phyloP scores from a whole-genome alignment of 2,113 vertebrate genomes.

The Lagopus muta region DNA sequence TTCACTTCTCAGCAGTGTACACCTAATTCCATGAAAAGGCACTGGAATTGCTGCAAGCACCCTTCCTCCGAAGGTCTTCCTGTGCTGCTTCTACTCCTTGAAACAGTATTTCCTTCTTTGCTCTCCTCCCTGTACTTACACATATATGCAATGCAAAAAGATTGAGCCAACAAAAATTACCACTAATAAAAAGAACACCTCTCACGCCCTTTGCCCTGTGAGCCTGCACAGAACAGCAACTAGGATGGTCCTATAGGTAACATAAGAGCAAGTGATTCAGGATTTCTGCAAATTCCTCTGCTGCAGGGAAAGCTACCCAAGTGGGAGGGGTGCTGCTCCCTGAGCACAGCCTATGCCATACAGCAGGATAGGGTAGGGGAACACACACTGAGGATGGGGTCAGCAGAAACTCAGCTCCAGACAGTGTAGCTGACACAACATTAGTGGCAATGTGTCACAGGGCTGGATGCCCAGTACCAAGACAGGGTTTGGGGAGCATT shows the following conservation, averaged over 20 bases:
- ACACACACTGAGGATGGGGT: background rate
- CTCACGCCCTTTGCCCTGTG: fast-evolving
- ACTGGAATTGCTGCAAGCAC: background rate
- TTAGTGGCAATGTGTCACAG: background rate
- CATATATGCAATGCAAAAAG: background rate
- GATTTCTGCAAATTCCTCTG: background rate
- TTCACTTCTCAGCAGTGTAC: background rate
- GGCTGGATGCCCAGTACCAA: background rate
- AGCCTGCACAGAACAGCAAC: background rate
- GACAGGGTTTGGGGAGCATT: background rate
- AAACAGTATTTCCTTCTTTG: background rate
- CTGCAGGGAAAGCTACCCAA: background rate
- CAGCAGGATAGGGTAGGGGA: background rate
- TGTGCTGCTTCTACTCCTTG: background rate
- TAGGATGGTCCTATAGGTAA: background rate
- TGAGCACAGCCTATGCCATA: background rate
- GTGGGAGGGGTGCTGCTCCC: background rate
- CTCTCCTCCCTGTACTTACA: fast-evolving
- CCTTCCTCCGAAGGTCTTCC: background rate
- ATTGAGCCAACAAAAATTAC: background rate
- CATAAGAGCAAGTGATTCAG: background rate
- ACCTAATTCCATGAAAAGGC: background rate
- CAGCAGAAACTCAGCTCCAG: background rate
- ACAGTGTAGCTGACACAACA: background rate
- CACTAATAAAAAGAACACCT: background rate